phyloP scores from a whole-genome alignment of 30 jellyfish, hydroid and myxozoan species.

The Turritopsis dohrnii region DNA sequence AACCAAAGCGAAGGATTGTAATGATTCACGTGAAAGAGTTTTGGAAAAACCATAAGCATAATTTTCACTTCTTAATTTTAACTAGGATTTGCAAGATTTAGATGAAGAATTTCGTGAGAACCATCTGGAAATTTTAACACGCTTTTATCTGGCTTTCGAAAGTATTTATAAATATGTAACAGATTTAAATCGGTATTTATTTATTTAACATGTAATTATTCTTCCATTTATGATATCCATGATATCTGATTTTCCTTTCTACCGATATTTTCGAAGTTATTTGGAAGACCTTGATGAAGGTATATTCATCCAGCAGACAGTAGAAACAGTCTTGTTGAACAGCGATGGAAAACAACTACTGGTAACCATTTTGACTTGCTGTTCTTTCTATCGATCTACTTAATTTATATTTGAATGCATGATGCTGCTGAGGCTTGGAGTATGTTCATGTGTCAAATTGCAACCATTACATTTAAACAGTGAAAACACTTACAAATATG shows the following conservation, averaged over 20 bases:
- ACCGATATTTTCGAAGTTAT: conserved; percentile 22
- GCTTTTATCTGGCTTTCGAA: conserved; percentile 79
- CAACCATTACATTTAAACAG: too few species aligned
- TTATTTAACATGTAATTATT: neutral
- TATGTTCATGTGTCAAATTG: too few species aligned
- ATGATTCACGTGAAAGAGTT: neutral
- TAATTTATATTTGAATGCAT: too few species aligned
- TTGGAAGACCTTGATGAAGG: conserved; percentile 91
- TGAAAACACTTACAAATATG: too few species aligned
- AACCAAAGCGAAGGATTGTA: too few species aligned
- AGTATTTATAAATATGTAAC: conserved; percentile 83
- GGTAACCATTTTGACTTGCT: conserved; percentile 26
- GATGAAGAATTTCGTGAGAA: conserved; percentile 84
- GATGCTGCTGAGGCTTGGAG: too few species aligned
- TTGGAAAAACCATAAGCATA: neutral
- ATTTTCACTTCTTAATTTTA: neutral
- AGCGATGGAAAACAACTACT: conserved; percentile 83
- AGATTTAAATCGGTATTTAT: conserved; percentile 71
- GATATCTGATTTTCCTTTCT: neutral
- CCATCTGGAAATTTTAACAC: conserved; percentile 68
- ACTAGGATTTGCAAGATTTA: conserved; percentile 76
- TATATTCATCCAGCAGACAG: conserved; percentile 69
- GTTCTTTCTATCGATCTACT: neutral
- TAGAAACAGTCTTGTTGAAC: conserved; percentile 57
- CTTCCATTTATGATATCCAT: neutral